phyloP scores from a whole-genome alignment of 2,113 vertebrate genomes.

The Phoxinus phoxinus region DNA sequence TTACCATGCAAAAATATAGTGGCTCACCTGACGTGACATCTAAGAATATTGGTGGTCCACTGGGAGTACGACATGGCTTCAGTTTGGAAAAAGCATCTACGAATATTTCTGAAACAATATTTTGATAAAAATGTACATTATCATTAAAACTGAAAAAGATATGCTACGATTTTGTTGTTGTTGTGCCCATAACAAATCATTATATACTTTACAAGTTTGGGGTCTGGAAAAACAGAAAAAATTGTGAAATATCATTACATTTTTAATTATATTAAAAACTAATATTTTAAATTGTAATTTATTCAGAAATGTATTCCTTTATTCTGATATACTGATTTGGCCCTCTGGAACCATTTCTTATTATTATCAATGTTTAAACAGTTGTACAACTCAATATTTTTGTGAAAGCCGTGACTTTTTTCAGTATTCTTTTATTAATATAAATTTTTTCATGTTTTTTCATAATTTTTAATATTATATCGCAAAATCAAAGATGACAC shows the following conservation, averaged over 20 bases:
- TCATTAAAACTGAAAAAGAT: no score
- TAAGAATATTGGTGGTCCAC: constrained; percentile 20
- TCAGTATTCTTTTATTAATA: no score
- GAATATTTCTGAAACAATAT: constrained; percentile 58
- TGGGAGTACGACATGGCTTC: constrained; percentile 54
- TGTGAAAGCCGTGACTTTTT: no score
- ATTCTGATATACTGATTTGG: background rate
- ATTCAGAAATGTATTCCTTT: no score
- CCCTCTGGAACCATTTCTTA: background rate
- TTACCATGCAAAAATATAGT: background rate
- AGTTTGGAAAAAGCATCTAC: constrained; percentile 64
- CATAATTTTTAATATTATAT: no score
- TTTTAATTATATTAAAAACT: no score
- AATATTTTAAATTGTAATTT: no score
- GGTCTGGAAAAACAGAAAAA: no score
- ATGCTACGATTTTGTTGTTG: no score
- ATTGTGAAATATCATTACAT: no score
- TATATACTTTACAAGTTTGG: no score
- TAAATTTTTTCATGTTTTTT: no score
- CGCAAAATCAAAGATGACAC: background rate
- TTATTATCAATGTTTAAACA: background rate
- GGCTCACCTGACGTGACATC: constrained; percentile 35
- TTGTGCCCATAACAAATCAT: background rate
- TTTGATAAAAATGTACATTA: background rate
- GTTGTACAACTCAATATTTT: background rate